These are phyloP conservation scores for Spea multiplicata DNA, from an alignment of 2,113 vertebrate species.

Conservation along the genomic window DNA sequence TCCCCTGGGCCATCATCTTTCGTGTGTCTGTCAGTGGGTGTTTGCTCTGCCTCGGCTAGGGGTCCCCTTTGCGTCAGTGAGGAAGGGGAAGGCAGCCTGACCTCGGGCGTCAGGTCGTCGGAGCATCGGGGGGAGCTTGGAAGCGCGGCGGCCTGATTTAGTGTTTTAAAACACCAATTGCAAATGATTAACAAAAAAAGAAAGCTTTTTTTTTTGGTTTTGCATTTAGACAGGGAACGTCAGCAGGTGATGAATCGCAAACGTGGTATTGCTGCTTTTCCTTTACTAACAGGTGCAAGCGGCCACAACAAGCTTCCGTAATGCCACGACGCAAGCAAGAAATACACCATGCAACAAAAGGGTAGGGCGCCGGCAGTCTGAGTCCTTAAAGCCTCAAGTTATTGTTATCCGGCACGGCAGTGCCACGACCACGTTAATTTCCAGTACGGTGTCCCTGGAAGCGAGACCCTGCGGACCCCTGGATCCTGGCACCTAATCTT, in stretches of 20 bases:
- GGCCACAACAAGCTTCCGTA: neutral
- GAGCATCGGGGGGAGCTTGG: slow-evolving; percentile 41
- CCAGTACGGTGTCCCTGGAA: too few species aligned
- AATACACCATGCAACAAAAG: slow-evolving; percentile 27
- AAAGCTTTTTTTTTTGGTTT: slow-evolving; percentile 14
- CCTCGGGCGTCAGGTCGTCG: slow-evolving; percentile 40
- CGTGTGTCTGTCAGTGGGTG: slow-evolving; percentile 42
- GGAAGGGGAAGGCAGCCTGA: slow-evolving; percentile 45
- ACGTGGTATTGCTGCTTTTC: slow-evolving; percentile 47
- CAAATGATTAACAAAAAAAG: slow-evolving; percentile 35
- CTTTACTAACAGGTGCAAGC: slow-evolving; percentile 14
- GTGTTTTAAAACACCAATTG: slow-evolving; percentile 48
- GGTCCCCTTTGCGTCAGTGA: slow-evolving; percentile 39
- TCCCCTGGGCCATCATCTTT: slow-evolving; percentile 42
- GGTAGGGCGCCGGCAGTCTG: neutral
- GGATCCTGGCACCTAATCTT: too few species aligned
- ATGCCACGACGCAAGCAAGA: slow-evolving; percentile 10
- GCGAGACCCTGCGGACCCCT: too few species aligned
- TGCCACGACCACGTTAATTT: too few species aligned
- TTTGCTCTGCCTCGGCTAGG: slow-evolving; percentile 37
- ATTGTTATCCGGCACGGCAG: too few species aligned
- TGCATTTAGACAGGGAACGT: slow-evolving; percentile 40
- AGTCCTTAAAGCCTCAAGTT: neutral
- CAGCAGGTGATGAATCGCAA: neutral
- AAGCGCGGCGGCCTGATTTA: slow-evolving; percentile 43